Conservation (phyloP, 2,113 vertebrate species). For the Campylomormyrus tamandua region DNA sequence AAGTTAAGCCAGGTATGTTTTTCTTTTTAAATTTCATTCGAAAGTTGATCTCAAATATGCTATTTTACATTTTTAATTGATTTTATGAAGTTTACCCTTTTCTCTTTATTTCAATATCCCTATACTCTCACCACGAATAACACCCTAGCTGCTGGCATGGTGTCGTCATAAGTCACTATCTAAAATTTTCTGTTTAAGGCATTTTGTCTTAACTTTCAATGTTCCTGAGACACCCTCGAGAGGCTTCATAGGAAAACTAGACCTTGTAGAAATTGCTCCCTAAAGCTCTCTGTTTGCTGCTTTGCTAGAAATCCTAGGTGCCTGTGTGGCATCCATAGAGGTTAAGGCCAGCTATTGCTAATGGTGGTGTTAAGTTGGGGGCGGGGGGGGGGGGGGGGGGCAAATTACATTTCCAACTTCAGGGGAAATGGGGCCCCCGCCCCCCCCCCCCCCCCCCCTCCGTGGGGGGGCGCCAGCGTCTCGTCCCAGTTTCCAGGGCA, state of each 20-base stretch:
- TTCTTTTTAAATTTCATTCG: not conserved
- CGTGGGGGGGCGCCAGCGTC: too few species aligned
- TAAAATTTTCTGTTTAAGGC: not conserved
- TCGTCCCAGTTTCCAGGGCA: too few species aligned
- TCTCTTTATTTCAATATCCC: not conserved
- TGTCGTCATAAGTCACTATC: not conserved
- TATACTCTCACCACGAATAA: not conserved
- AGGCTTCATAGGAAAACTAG: not conserved
- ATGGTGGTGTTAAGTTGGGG: not conserved
- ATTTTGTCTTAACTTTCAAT: not conserved
- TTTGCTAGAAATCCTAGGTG: not conserved
- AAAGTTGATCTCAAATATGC: not conserved
- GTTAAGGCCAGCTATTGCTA: not conserved
- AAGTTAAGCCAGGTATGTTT: not conserved
- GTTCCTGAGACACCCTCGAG: not conserved
- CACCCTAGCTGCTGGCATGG: not conserved
- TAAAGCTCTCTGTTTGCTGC: not conserved
- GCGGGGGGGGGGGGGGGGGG: not conserved
- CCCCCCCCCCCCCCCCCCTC: too few species aligned
- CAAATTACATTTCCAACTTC: constrained; percentile 16
- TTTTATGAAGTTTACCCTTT: not conserved
- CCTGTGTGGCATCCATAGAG: not conserved
- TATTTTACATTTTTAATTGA: not conserved
- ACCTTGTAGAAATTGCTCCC: not conserved
- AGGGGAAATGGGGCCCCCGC: too few species aligned